Evolutionary conservation across 1,140 invertebrate species (phyloP).

Genomic region (Hypsibius dujardini): DNA sequence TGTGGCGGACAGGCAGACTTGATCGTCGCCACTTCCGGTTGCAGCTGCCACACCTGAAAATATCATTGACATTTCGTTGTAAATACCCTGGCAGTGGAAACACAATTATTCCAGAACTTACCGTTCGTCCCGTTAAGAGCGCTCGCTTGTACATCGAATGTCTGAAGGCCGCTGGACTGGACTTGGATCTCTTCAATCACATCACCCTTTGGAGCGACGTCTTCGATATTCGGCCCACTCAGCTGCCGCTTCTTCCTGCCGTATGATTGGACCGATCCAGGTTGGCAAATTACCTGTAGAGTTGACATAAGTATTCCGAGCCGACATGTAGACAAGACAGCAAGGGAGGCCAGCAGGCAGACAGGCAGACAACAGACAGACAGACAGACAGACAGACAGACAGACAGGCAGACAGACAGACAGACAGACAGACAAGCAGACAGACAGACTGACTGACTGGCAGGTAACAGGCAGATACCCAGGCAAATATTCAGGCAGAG

Average conservation of each 20-base stretch:
- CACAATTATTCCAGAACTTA: background rate
- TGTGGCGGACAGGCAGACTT: constrained; percentile 78
- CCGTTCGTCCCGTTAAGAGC: background rate
- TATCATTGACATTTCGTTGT: background rate
- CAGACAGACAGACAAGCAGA: background rate
- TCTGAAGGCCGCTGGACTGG: constrained; percentile 71
- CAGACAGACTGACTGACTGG: too few relatives aligned
- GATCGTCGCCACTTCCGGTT: constrained; percentile 45
- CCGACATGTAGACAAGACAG: background rate
- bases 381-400: background rate
- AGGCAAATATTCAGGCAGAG: too few relatives aligned
- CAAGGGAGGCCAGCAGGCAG: background rate
- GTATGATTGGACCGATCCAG: background rate
- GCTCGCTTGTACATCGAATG: constrained; percentile 43
- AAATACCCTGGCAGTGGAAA: background rate
- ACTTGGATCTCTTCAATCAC: constrained; percentile 65
- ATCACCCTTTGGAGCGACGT: constrained; percentile 14
- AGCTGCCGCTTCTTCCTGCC: constrained; percentile 9
- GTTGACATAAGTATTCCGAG: background rate
- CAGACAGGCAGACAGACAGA: background rate
- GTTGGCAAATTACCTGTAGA: background rate
- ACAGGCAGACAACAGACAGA: background rate
- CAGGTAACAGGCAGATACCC: too few relatives aligned
- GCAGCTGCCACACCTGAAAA: constrained; percentile 34
- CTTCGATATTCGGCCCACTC: background rate